These are phyloP conservation scores for Cheirogaleus medius DNA, from an alignment of 2,113 vertebrate genomes.

Conservation along the genomic window DNA sequence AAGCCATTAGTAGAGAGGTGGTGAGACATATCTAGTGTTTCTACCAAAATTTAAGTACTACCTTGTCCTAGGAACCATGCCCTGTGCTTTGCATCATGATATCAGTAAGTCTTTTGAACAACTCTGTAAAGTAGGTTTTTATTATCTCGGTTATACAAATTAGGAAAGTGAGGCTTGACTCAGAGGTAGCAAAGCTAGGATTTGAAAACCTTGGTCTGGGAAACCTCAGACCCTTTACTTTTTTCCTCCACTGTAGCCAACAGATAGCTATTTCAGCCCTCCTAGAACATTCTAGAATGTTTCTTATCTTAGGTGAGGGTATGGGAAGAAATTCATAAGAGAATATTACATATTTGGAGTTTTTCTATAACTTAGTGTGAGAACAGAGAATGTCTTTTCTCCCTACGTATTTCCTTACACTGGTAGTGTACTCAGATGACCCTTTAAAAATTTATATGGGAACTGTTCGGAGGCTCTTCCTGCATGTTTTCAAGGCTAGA, in stretches of 20 bases:
- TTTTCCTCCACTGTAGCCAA: not conserved
- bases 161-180: not conserved
- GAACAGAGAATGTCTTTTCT: slow-evolving; percentile 38
- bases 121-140: not conserved
- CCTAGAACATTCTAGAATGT: slow-evolving; percentile 19
- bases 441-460: slow-evolving; percentile 70
- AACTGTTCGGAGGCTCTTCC: slow-evolving; percentile 70
- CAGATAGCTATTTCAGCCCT: not conserved
- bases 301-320: slow-evolving; percentile 4
- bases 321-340: slow-evolving; percentile 43
- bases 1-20: not conserved
- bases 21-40: not conserved
- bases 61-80: not conserved
- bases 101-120: not conserved
- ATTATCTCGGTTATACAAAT: not conserved
- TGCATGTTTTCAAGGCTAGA: slow-evolving; percentile 69
- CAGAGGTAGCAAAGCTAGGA: not conserved
- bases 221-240: not conserved
- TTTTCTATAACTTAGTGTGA: slow-evolving; percentile 9
- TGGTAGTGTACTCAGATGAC: slow-evolving; percentile 72
- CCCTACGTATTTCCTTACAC: slow-evolving; percentile 25
- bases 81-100: not conserved
- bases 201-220: not conserved
- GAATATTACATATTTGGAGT: slow-evolving; percentile 55
- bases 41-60: not conserved